Base-by-base conservation (phyloP, 2,113 vertebrate genomes). In the Halcyon senegalensis region DNA sequence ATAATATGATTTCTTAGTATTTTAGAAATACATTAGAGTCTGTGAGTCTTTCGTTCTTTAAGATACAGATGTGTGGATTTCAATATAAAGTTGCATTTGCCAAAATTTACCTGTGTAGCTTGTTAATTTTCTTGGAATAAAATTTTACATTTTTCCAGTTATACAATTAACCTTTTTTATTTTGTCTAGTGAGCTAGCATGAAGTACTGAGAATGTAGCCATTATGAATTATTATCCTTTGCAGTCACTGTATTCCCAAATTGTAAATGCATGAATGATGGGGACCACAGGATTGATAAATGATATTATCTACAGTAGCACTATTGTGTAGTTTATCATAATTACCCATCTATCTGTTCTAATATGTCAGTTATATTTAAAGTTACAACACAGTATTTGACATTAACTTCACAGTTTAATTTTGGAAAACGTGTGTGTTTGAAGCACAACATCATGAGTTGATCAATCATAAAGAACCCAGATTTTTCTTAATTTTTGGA, bases 61-160 rank as follows among this genome's bases (percentile, higher is more conserved):
- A 99, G 99, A 99, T 99, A 99, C 98, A 99, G 98, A 99, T 99
- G 99, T 99, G 99, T 99, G 99, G 98, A 98, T 98, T 99, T 99
- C 99, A 99, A 99, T 99, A 99, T 99, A 98, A 99, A 99, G 99
- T 99, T 99, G 99, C 99, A 99, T 99, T 99, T 99, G 99, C 99
- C 99, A 99, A 99, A 99, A 99, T 99, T 99, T 99, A 99, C 98
- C 98, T 98, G 99, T 99, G 99, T 99, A 99, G 99, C 99, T 99
- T 99, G 99, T 99, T 99, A 99, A 98, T 98, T 99, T 99, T 98
- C 94, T 99, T 99, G 98, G 98, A 99, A 99, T 99, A 99, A 99
- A 99, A 98, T 98, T 99, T 99, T 99, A 98, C 98, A 99, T 99
- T 99, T 98, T 99, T 99, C 98, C 98, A 99, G 98, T 98, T 98